These are phyloP conservation scores for Donacobius atricapilla DNA, from an alignment of 2,113 vertebrate species.

Conservation along the genomic window DNA sequence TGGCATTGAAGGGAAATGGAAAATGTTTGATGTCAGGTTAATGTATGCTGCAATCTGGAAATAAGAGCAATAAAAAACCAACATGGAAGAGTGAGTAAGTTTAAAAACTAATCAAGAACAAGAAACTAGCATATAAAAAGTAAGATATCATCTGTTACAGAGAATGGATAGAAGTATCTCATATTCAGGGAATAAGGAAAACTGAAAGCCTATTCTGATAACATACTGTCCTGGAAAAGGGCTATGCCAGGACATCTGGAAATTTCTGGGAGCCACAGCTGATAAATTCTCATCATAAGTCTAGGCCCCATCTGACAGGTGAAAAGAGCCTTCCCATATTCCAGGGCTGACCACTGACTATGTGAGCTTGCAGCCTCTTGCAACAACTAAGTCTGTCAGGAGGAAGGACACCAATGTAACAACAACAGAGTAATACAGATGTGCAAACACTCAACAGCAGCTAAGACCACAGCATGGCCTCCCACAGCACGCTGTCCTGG, in stretches of 20 bases:
- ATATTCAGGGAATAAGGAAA: background rate
- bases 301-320: background rate
- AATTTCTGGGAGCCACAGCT: background rate
- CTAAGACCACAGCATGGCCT: background rate
- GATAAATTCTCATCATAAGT: background rate
- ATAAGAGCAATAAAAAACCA: conserved; percentile 23
- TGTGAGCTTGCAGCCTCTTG: rapidly evolving
- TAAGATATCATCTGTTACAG: background rate
- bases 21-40: background rate
- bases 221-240: background rate
- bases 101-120: conserved; percentile 20
- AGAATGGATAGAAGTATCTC: background rate
- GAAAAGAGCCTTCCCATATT: background rate
- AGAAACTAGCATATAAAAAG: background rate
- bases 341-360: background rate
- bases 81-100: background rate
- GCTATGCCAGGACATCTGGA: background rate
- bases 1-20: background rate
- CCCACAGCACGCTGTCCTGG: background rate
- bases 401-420: background rate
- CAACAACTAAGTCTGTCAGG: background rate
- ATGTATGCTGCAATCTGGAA: conserved; percentile 11
- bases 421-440: too few relatives aligned
- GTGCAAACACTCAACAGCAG: background rate
- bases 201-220: background rate